Base-by-base conservation (phyloP, 2,113 vertebrate genomes). In the Anarrhichthys ocellatus region DNA sequence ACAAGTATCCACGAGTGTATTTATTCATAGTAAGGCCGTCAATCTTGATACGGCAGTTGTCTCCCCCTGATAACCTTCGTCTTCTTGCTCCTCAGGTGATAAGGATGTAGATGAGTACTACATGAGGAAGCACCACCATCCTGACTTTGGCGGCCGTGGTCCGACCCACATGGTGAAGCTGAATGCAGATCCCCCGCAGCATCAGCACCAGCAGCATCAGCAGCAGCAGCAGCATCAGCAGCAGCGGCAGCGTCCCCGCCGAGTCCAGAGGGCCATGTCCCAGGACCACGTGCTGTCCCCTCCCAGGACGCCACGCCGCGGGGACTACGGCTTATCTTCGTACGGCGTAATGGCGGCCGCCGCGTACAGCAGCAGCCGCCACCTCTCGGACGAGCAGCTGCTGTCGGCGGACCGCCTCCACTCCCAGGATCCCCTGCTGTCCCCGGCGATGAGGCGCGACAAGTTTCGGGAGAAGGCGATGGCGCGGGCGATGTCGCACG, bases 211-310 rank as follows among this genome's bases (percentile, higher is more conserved):
- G 48, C 48, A 50, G 46, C 46, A 50, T 4, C 32, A 32, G 32
- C 48, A 61, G 9, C 46, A 50, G 2, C 71, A 50, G 11, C 76
- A 68, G 36, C 85, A 82, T 5, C 90, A 92, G 46, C 88, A 92
- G 88, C 95, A 92, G 84, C 94, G 96, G 9, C 97, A 99, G 83
- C 89, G 97, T 22, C 98, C 97, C 0, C 96, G 96, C 18, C 94
- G 97, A 0, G 98, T 98, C 81, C 96, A 99, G 79, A 90, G 98
- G 66, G 97, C 98, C 94, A 98, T 99, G 98, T 99, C 98, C 48
- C 98, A 99, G 92, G 98, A 99, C 95, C 96, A 98, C 20, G 97
- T 99, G 82, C 94, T 99, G 87, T 97, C 98, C 2, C 97, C 97
- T 0, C 95, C 95, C 52, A 94, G 96, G 91, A 92, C 94, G 10